Percentiles rank a stretch among this genome's conserved stretches.
phyloP scores from a whole-genome alignment of 2,797 vertebrate species.

The Hydrophis major region DNA sequence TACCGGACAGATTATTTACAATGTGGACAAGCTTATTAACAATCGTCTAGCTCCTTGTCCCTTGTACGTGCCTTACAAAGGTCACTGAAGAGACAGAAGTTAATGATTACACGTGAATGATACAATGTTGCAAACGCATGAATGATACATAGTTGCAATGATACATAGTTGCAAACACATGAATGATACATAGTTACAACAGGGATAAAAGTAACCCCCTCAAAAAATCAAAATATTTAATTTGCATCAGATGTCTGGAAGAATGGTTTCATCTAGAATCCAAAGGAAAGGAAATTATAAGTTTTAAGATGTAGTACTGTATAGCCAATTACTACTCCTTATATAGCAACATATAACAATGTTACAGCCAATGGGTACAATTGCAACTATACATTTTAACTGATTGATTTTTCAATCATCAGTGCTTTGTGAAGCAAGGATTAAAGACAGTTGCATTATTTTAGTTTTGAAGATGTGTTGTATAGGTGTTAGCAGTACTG shows the following conservation, averaged over 20 bases:
- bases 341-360: background rate
- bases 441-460: background rate
- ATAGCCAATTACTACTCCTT: no score
- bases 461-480: constrained; percentile 70
- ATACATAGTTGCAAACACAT: no score
- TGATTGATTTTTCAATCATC: background rate
- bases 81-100: no score
- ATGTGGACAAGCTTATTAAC: no score
- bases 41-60: no score
- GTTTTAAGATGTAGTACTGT: background rate
- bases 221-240: background rate
- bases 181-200: no score
- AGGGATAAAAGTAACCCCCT: background rate
- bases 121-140: no score
- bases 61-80: no score
- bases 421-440: background rate
- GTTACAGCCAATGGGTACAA: background rate
- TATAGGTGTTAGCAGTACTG: constrained; percentile 83
- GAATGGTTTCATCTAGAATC: background rate
- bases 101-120: no score
- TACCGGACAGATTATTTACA: no score
- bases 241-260: background rate
- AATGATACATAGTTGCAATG: no score
- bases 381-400: background rate
- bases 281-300: background rate